These are phyloP conservation scores for Scalopus aquaticus DNA, from an alignment of 2,113 vertebrate genomes.

Conservation along the genomic window DNA sequence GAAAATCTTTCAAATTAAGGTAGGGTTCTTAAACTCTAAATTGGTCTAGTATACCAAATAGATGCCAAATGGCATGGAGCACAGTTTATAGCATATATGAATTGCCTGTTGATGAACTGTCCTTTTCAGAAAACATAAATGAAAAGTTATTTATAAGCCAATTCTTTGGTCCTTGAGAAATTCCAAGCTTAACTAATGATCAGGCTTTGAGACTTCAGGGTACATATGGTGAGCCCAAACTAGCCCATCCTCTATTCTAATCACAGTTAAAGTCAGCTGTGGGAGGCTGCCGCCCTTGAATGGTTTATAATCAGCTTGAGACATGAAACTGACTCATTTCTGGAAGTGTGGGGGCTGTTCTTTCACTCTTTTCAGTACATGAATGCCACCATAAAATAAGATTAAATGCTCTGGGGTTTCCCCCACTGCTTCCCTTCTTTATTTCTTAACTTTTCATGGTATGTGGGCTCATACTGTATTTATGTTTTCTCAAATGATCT, in stretches of 20 bases:
- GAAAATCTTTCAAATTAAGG: slow-evolving; percentile 7
- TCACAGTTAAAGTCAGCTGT: slow-evolving; percentile 82
- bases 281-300: slow-evolving; percentile 83
- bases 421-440: slow-evolving; percentile 69
- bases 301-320: slow-evolving; percentile 86
- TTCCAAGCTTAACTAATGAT: slow-evolving; percentile 47
- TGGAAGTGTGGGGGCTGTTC: slow-evolving; percentile 83
- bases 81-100: neutral
- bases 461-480: slow-evolving; percentile 64
- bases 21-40: neutral
- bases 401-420: slow-evolving; percentile 75
- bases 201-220: slow-evolving; percentile 6
- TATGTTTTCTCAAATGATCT: slow-evolving; percentile 63
- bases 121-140: neutral
- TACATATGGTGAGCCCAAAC: slow-evolving; percentile 57
- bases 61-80: neutral
- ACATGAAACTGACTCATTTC: slow-evolving; percentile 83
- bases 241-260: slow-evolving; percentile 66
- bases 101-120: neutral
- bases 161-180: neutral
- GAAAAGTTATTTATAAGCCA: slow-evolving; percentile 36
- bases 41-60: neutral
- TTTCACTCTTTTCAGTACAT: slow-evolving; percentile 78
- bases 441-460: slow-evolving; percentile 68
- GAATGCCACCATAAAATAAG: slow-evolving; percentile 81